phyloP scores from a whole-genome alignment of 2,888 invertebrate genomes.

The Drosophila ezoana region DNA sequence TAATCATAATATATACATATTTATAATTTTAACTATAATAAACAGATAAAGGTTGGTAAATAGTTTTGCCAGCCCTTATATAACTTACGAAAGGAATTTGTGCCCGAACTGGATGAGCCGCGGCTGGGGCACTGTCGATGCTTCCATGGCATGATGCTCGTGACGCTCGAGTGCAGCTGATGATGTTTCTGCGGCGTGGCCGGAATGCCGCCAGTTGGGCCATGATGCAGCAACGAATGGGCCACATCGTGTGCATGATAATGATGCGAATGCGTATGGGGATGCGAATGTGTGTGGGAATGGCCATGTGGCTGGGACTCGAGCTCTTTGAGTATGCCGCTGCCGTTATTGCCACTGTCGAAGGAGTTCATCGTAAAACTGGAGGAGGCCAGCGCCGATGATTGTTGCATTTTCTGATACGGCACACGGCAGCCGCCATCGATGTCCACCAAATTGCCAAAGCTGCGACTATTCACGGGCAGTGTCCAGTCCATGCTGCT shows the following conservation, averaged over 20 bases:
- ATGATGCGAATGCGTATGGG: slow-evolving; percentile 66
- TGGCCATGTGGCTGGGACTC: slow-evolving; percentile 68
- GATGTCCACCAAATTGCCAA: slow-evolving; percentile 80
- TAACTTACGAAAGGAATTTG: slow-evolving; percentile 85
- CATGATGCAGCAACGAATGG: slow-evolving; percentile 62
- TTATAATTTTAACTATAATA: too few relatives aligned
- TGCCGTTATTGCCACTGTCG: slow-evolving; percentile 73
- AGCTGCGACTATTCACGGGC: slow-evolving; percentile 80
- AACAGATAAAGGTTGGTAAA: background rate
- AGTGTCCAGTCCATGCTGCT: slow-evolving; percentile 75
- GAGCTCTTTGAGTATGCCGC: slow-evolving; percentile 76
- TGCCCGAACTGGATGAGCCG: slow-evolving; percentile 84
- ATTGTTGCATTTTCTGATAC: slow-evolving; percentile 81
- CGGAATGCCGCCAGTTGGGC: slow-evolving; percentile 47
- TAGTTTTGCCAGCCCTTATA: slow-evolving; percentile 7
- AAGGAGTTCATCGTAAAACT: slow-evolving; percentile 78
- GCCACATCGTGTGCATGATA: slow-evolving; percentile 64
- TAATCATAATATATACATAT: too few relatives aligned
- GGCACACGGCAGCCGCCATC: slow-evolving; percentile 76
- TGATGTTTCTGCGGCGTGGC: slow-evolving; percentile 80
- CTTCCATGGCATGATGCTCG: slow-evolving; percentile 85
- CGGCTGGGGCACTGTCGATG: slow-evolving; percentile 85
- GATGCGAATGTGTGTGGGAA: slow-evolving; percentile 12
- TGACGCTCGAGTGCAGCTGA: slow-evolving; percentile 81
- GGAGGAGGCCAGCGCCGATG: slow-evolving; percentile 65